Percentiles rank a stretch among this genome's conserved stretches.
Evolutionary conservation across 2,888 invertebrate genomes (phyloP).

Genomic region (Cacoxenus indagator): DNA sequence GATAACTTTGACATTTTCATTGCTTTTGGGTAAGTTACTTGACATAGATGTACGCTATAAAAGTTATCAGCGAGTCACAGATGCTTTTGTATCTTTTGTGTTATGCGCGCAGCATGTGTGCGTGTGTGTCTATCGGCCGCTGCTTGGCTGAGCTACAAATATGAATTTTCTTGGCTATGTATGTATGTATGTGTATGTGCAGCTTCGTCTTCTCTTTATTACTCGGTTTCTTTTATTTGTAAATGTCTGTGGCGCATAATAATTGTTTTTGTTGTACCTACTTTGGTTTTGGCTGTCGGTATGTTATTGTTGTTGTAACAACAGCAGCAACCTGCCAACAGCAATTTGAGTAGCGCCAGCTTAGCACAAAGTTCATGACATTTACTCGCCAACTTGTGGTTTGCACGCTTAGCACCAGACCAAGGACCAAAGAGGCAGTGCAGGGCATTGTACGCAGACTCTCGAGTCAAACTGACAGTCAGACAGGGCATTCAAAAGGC

Average conservation of each 20-base stretch:
- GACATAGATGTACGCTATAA: not conserved
- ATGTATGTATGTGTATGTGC: not conserved
- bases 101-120: no score
- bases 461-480: conserved; percentile 2
- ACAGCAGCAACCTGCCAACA: conserved; percentile 1
- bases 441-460: not conserved
- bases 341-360: not conserved
- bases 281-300: not conserved
- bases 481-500: not conserved
- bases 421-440: not conserved
- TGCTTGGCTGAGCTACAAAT: not conserved
- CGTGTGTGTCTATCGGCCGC: not conserved
- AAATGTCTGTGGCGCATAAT: conserved; percentile 5
- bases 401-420: not conserved
- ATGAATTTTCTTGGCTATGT: not conserved
- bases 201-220: conserved; percentile 3
- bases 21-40: conserved; percentile 54
- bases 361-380: conserved; percentile 40
- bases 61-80: conserved; percentile 32
- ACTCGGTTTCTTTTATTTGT: not conserved
- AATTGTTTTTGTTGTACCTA: not conserved
- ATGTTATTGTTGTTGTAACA: not conserved
- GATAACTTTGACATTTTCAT: conserved; percentile 61
- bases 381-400: conserved; percentile 28
- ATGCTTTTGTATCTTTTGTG: conserved; percentile 3